Conservation (phyloP, 92 coral and sea anemone species). For the Porites lobata region DNA sequence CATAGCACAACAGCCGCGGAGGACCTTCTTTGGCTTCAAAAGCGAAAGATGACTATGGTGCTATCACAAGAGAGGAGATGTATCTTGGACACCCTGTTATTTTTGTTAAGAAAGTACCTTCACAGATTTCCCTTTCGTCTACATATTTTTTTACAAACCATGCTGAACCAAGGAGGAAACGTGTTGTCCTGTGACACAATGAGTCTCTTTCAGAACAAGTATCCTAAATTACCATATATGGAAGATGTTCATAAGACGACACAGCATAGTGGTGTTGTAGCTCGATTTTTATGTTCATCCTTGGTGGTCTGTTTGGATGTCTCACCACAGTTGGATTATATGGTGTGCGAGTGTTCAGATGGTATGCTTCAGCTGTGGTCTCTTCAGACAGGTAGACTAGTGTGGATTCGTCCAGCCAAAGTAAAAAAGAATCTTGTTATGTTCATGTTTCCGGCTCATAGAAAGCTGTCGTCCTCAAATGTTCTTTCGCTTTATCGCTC, state of each 20-base stretch:
- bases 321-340: conserved; percentile 12
- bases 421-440: neutral
- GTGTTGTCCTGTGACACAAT: conserved; percentile 15
- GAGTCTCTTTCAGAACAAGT: conserved; percentile 9
- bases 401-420: conserved; percentile 15
- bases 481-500: neutral
- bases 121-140: neutral
- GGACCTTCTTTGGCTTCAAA: conserved; percentile 7
- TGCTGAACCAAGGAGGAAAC: conserved; percentile 22
- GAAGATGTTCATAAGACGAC: neutral
- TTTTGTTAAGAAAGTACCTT: conserved; percentile 16
- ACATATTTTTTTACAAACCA: neutral
- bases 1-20: neutral
- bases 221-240: conserved; percentile 24
- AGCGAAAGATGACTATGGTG: neutral
- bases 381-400: conserved; percentile 1
- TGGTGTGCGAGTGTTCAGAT: conserved; percentile 34
- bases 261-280: neutral
- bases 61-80: neutral
- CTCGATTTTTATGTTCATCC: neutral
- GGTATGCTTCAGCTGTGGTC: conserved; percentile 24
- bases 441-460: neutral
- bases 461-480: neutral
- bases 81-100: neutral
- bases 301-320: conserved; percentile 20